phyloP scores from a whole-genome alignment of 2,113 vertebrate species.

The Chaetops frenatus region DNA sequence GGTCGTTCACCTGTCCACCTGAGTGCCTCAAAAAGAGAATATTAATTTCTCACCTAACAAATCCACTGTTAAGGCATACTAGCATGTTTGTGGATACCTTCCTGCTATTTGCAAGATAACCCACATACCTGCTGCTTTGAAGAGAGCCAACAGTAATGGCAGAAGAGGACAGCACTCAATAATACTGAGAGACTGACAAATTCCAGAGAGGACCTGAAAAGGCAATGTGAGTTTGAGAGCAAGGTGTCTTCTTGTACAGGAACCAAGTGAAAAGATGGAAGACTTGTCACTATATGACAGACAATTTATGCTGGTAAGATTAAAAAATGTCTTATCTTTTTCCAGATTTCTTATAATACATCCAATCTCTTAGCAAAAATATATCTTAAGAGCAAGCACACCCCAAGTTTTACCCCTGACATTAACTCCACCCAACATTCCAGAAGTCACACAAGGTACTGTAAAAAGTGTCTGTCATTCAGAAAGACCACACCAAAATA shows the following conservation, averaged over 20 bases:
- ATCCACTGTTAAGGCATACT: neutral
- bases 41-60: neutral
- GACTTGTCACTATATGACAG: neutral
- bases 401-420: neutral
- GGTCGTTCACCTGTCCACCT: neutral
- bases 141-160: neutral
- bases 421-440: neutral
- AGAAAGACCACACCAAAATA: neutral
- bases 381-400: neutral
- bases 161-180: neutral
- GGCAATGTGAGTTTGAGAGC: neutral
- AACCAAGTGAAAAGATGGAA: neutral
- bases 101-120: neutral
- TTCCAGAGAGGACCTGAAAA: neutral
- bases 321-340: neutral
- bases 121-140: neutral
- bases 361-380: neutral
- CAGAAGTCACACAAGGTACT: neutral
- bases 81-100: neutral
- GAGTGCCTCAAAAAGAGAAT: neutral
- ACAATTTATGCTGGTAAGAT: neutral
- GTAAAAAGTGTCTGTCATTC: neutral
- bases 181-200: neutral
- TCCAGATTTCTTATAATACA: neutral
- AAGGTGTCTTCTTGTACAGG: neutral